phyloP scores from a whole-genome alignment of 2,113 vertebrate genomes.

The Ornithorhynchus anatinus region DNA sequence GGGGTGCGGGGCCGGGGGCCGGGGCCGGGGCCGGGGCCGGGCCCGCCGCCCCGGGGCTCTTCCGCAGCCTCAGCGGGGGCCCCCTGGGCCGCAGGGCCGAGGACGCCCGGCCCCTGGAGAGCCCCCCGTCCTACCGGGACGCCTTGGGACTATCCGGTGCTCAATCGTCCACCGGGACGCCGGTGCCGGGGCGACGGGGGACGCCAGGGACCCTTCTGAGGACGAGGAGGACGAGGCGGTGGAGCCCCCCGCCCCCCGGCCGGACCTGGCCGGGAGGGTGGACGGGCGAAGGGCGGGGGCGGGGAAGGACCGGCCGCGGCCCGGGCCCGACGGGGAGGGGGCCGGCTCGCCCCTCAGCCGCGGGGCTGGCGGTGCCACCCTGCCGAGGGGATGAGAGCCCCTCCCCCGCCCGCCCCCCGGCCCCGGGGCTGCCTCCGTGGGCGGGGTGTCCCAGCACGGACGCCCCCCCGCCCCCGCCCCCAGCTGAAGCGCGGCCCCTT shows the following conservation, averaged over 20 bases:
- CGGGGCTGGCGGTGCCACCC: background rate
- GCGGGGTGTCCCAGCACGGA: background rate
- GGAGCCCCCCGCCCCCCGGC: background rate
- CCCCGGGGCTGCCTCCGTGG: background rate
- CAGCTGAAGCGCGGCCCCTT: fast-evolving
- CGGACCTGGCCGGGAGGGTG: background rate
- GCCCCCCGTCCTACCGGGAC: conserved; percentile 75
- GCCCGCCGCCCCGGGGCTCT: conserved; percentile 64
- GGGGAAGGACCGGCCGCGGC: background rate
- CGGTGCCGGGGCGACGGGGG: conserved; percentile 62
- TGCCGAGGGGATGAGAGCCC: background rate
- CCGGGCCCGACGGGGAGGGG: background rate
- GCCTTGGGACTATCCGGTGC: conserved; percentile 75
- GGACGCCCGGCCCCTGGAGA: conserved; percentile 63
- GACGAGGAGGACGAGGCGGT: background rate
- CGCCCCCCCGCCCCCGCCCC: too few relatives aligned
- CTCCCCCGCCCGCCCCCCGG: background rate
- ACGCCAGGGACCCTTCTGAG: conserved; percentile 43
- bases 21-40: conserved; percentile 61
- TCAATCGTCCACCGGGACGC: conserved; percentile 77
- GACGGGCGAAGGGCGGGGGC: background rate
- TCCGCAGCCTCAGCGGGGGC: conserved; percentile 73
- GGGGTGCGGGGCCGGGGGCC: conserved; percentile 54
- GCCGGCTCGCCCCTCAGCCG: background rate
- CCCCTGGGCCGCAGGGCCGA: conserved; percentile 44